Percentiles rank a stretch among this genome's conserved stretches.
phyloP scores from a whole-genome alignment of 2,113 vertebrate species.

The Hiodon tergisus region DNA sequence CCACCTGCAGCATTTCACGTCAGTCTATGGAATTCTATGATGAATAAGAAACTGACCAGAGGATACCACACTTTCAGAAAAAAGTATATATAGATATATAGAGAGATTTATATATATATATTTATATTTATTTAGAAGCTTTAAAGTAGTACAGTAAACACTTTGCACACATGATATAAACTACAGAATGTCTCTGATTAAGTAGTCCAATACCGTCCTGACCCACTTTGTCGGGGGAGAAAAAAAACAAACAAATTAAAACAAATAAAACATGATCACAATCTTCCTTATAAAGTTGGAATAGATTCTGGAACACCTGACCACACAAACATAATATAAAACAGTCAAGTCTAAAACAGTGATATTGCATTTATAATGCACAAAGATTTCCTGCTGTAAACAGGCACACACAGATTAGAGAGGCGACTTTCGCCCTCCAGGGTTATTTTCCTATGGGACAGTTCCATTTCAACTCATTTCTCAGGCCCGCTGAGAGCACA shows the following conservation, averaged over 20 bases:
- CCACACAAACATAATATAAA: slow-evolving; percentile 95
- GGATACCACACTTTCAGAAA: slow-evolving; percentile 81
- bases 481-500: slow-evolving; percentile 95
- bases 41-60: slow-evolving; percentile 43
- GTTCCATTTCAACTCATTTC: slow-evolving; percentile 81
- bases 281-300: slow-evolving; percentile 82
- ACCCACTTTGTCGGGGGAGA: slow-evolving; percentile 52
- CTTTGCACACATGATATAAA: slow-evolving; percentile 98
- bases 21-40: slow-evolving; percentile 35
- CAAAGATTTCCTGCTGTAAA: slow-evolving; percentile 93
- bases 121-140: slow-evolving; percentile 96
- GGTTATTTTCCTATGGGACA: slow-evolving; percentile 50
- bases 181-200: slow-evolving; percentile 86
- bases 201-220: slow-evolving; percentile 70
- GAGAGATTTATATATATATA: slow-evolving; percentile 71
- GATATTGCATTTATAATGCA: slow-evolving; percentile 98
- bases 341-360: slow-evolving; percentile 95
- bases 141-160: slow-evolving; percentile 99
- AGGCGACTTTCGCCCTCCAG: slow-evolving; percentile 68
- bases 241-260: slow-evolving; percentile 10
- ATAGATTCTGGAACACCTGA: slow-evolving; percentile 79
- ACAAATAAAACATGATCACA: slow-evolving; percentile 74
- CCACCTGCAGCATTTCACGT: slow-evolving; percentile 32
- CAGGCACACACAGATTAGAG: slow-evolving; percentile 91
- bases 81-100: slow-evolving; percentile 77